Evolutionary conservation across 2,113 vertebrate species (phyloP).

Genomic region (Carassius carassius): DNA sequence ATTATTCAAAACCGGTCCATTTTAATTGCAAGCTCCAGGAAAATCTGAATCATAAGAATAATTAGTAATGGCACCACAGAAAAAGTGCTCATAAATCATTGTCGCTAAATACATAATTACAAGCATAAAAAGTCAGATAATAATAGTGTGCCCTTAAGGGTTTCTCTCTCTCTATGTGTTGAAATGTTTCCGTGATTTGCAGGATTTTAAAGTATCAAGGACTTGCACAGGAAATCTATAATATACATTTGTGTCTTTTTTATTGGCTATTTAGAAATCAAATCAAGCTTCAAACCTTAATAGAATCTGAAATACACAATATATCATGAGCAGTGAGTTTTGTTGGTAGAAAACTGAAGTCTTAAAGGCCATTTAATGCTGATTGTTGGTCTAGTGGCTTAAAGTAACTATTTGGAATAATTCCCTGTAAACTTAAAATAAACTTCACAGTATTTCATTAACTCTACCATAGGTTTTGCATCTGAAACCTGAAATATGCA

Average conservation of each 20-base stretch:
- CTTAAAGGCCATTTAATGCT: constrained; percentile 31
- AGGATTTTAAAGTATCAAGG: neutral
- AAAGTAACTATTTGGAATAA: constrained; percentile 21
- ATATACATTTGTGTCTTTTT: constrained; percentile 3
- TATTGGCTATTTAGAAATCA: neutral
- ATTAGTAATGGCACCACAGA: constrained; percentile 28
- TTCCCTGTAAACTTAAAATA: constrained; percentile 31
- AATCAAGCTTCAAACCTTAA: neutral
- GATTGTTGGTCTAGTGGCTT: constrained; percentile 2
- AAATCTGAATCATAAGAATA: constrained; percentile 47
- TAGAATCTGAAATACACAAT: neutral
- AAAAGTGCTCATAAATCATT: constrained; percentile 45
- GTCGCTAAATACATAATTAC: constrained; percentile 27
- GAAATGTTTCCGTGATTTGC: neutral
- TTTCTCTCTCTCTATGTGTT: neutral
- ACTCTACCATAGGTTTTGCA: constrained; percentile 25
- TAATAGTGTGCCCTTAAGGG: constrained; percentile 26
- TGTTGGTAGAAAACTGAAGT: neutral
- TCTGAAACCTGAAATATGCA: constrained; percentile 45
- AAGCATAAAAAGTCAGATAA: neutral
- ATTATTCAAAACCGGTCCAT: constrained; percentile 47
- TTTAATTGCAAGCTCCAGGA: constrained; percentile 44
- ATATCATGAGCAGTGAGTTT: constrained; percentile 3
- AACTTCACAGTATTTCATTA: constrained; percentile 40
- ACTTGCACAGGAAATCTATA: constrained; percentile 16